Evolutionary conservation across 1,140 invertebrate species (phyloP).

Genomic region (Physella acuta): DNA sequence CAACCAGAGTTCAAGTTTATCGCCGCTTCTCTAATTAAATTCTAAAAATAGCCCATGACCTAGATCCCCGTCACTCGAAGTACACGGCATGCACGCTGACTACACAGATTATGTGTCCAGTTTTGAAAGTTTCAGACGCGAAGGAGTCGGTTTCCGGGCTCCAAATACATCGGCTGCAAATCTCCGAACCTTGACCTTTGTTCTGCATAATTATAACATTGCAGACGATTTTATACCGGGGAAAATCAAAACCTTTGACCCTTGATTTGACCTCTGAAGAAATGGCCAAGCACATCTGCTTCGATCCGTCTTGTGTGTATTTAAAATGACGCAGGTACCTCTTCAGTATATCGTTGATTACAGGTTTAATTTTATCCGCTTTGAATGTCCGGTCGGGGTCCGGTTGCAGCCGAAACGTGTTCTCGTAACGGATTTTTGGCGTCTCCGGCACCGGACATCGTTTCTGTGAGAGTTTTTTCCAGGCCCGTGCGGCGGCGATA

Average conservation of each 20-base stretch:
- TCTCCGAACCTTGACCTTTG: conserved; percentile 43
- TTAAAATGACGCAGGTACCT: conserved; percentile 29
- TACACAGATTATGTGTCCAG: conserved; percentile 40
- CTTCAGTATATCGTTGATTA: conserved; percentile 29
- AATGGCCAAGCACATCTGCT: conserved; percentile 32
- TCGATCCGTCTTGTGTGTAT: conserved; percentile 33
- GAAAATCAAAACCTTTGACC: conserved; percentile 41
- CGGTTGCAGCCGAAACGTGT: conserved; percentile 43
- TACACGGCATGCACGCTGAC: conserved; percentile 50
- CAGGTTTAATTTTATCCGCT: conserved; percentile 2
- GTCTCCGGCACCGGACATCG: background rate
- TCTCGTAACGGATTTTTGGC: conserved; percentile 31
- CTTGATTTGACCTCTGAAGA: conserved; percentile 35
- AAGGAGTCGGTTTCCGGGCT: conserved; percentile 44
- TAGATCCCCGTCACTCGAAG: conserved; percentile 53
- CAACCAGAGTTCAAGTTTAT: too few relatives aligned
- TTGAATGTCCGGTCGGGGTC: conserved; percentile 19
- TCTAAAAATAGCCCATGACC: too few relatives aligned
- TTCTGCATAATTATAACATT: conserved; percentile 52
- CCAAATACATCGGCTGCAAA: conserved; percentile 47
- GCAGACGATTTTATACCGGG: conserved; percentile 50
- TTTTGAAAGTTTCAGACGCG: conserved; percentile 42
- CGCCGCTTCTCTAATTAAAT: too few relatives aligned
- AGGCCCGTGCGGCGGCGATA: conserved; percentile 37
- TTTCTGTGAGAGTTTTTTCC: conserved; percentile 35